These are phyloP conservation scores for human (Homo sapiens) DNA, from an alignment of 2,113 vertebrate genomes.

Conservation along the genomic window DNA sequence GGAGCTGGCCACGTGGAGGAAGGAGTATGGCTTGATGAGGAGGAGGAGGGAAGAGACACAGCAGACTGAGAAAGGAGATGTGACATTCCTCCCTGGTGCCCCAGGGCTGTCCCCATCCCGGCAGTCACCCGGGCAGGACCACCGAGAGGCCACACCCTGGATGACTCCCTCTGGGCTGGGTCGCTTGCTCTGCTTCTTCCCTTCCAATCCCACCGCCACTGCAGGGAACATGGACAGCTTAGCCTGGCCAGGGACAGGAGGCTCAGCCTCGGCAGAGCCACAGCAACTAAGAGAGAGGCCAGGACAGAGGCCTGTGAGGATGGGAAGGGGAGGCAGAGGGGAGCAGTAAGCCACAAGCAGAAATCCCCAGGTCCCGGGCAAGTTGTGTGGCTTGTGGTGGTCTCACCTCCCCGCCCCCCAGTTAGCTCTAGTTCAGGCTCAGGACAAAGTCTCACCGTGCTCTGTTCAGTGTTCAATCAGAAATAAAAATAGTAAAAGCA, in stretches of 20 bases:
- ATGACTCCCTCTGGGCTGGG: accelerated
- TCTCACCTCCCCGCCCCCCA: background rate
- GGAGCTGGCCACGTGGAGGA: background rate
- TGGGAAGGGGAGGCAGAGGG: background rate
- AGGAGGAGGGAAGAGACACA: too few species aligned
- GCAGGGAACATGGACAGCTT: background rate
- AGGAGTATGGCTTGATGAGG: background rate
- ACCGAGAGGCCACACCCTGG: background rate
- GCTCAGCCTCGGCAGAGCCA: background rate
- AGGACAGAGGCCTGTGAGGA: background rate
- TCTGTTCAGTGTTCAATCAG: background rate
- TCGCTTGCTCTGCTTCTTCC: background rate
- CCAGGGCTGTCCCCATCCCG: background rate
- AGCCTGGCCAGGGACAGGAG: background rate
- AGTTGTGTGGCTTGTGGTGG: accelerated
- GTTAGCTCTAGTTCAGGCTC: background rate
- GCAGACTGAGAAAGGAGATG: background rate
- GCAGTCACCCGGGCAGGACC: accelerated
- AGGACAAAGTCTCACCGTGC: background rate
- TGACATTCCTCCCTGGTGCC: background rate
- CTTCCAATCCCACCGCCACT: background rate
- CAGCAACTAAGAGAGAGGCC: background rate
- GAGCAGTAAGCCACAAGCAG: too few species aligned
- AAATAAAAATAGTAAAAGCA: background rate
- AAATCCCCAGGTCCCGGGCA: background rate